Evolutionary conservation across 1,140 invertebrate genomes (phyloP).

Genomic region (Melanaphis sacchari): DNA sequence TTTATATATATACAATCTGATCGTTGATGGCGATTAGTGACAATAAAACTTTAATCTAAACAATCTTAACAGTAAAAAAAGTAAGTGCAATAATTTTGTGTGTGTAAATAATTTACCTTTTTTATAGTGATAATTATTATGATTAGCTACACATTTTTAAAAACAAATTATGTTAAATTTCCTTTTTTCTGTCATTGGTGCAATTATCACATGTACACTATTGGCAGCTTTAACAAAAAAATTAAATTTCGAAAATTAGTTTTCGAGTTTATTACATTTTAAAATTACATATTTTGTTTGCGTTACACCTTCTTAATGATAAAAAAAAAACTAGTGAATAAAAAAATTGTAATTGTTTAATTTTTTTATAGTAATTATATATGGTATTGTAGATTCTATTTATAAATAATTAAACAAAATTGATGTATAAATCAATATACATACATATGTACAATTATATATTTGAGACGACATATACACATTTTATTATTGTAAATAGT

Average conservation of each 20-base stretch:
- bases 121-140: slow-evolving; percentile 54
- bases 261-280: slow-evolving; percentile 44
- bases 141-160: slow-evolving; percentile 55
- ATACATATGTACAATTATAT: slow-evolving; percentile 57
- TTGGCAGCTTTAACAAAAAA: slow-evolving; percentile 46
- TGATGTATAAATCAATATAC: slow-evolving; percentile 57
- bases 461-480: slow-evolving; percentile 55
- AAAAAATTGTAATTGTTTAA: slow-evolving; percentile 57
- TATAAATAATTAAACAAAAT: slow-evolving; percentile 56
- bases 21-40: slow-evolving; percentile 52
- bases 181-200: slow-evolving; percentile 54
- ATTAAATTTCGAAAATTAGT: slow-evolving; percentile 5
- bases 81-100: slow-evolving; percentile 57
- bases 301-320: slow-evolving; percentile 51
- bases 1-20: slow-evolving; percentile 38
- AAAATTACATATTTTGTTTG: slow-evolving; percentile 57
- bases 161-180: slow-evolving; percentile 38
- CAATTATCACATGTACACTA: slow-evolving; percentile 54
- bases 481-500: slow-evolving; percentile 58
- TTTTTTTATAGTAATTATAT: slow-evolving; percentile 58
- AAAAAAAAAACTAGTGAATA: slow-evolving; percentile 51
- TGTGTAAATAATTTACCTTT: slow-evolving; percentile 42
- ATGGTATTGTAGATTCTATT: slow-evolving; percentile 58
- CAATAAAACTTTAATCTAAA: slow-evolving; percentile 56
- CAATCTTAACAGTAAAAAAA: slow-evolving; percentile 58